Base-by-base conservation (phyloP, 2,888 invertebrate genomes). In the Ectemnius lituratus region DNA sequence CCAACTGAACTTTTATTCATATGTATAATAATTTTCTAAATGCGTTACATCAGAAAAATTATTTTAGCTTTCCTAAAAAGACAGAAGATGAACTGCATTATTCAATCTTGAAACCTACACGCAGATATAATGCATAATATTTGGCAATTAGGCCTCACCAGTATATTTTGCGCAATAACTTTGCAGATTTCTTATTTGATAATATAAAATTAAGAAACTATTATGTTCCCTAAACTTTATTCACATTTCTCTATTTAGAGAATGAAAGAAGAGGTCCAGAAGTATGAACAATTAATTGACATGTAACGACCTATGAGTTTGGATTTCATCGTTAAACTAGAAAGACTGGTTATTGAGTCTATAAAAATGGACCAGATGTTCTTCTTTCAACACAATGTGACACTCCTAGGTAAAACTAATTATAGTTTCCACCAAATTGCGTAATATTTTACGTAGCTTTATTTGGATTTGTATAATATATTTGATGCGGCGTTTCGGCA, bases 401-500 rank as follows among this genome's bases (percentile, higher is more conserved):
- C 5, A 56, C 5, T 37, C 27, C 56, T 49, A 62, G 62, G 11
- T n/a, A 13, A 46, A 73, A 59, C 14, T 49, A 67, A 67, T 62
- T 63, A 23, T 14, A 61, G 47, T 16, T 60, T 14, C 20, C 14
- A 8, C 37, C 56, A 62, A 18, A 60, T 16, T 52, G 66, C 18
- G 6, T 14, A 4, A 23, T 62, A 23, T 58, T 49, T 63, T 45
- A n/a, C 20, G 27, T 60, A 67, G 18, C 27, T 59, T 68, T 69
- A 62, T 45, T 60, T 62, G 5, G 47, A 27, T 28, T 37, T 14
- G 64, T 57, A 27, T 45, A 67, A 27, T 70, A 27, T 70, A 47
- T 67, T 59, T n/a, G 59, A 71, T 56, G 46, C 56, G 56, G 62
- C 59, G 56, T 11, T 72, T 58, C 46, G 67, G 20, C 18, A 18